Evolutionary conservation across 2,888 invertebrate species (phyloP).

Genomic region (Standfussiana lucernea): DNA sequence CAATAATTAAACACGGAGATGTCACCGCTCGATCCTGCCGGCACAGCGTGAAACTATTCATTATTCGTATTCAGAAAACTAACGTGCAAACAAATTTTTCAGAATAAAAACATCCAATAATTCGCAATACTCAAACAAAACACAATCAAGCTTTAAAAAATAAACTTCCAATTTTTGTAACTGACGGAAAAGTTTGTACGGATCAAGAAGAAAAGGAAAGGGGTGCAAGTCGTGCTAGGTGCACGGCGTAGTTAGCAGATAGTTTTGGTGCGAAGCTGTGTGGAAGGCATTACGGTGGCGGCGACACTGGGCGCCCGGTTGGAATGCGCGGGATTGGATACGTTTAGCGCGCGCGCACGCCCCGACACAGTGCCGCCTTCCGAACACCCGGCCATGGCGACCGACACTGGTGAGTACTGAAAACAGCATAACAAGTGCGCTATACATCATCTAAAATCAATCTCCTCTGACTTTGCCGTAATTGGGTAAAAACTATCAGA

Average conservation of each 20-base stretch:
- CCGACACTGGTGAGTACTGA: slow-evolving; percentile 86
- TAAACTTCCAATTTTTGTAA: slow-evolving; percentile 65
- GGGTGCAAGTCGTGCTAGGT: slow-evolving; percentile 53
- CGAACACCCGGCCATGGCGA: slow-evolving; percentile 89
- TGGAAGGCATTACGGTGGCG: slow-evolving; percentile 85
- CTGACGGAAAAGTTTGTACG: slow-evolving; percentile 49
- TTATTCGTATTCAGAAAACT: slow-evolving; percentile 47
- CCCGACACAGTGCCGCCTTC: slow-evolving; percentile 89
- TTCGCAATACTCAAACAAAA: slow-evolving; percentile 73
- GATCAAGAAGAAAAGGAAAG: slow-evolving; percentile 22
- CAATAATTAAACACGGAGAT: slow-evolving; percentile 66
- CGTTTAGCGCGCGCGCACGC: slow-evolving; percentile 88
- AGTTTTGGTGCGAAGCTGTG: slow-evolving; percentile 73
- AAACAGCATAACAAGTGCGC: slow-evolving; percentile 15
- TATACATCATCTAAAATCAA: neutral
- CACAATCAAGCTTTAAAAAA: slow-evolving; percentile 75
- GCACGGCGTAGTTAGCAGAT: slow-evolving; percentile 66
- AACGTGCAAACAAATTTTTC: slow-evolving; percentile 69
- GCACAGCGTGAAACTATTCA: slow-evolving; percentile 43
- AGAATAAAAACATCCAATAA: slow-evolving; percentile 74
- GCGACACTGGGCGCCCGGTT: slow-evolving; percentile 84
- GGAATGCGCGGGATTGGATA: slow-evolving; percentile 89
- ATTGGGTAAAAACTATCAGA: neutral
- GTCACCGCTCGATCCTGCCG: slow-evolving; percentile 72
- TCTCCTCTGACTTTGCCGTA: neutral